phyloP scores from a whole-genome alignment of 2,888 invertebrate species.

The Villa cingulata region DNA sequence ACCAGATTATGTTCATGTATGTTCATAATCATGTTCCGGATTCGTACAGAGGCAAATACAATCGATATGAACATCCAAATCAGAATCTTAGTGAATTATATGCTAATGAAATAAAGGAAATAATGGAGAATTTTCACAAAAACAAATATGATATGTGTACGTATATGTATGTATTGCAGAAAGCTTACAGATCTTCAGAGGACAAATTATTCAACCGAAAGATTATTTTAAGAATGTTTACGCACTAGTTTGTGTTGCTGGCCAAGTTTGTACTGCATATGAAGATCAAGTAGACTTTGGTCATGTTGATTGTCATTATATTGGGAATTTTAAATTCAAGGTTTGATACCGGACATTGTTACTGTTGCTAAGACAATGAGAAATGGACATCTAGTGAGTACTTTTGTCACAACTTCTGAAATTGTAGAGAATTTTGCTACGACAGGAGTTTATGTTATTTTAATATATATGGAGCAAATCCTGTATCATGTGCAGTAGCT shows the following conservation, averaged over 20 bases:
- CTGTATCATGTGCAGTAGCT: conserved; percentile 93
- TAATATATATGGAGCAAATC: conserved; percentile 98
- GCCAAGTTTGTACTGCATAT: conserved; percentile 92
- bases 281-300: conserved; percentile 99
- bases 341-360: conserved; percentile 91
- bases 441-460: conserved; percentile 93
- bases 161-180: conserved; percentile 92
- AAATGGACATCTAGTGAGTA: conserved; percentile 95
- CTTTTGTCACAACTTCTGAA: conserved; percentile 82
- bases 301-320: conserved; percentile 82
- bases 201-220: conserved; percentile 84
- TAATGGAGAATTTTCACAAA: conserved; percentile 51
- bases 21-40: conserved; percentile 91
- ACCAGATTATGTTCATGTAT: conserved; percentile 77
- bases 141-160: conserved; percentile 65
- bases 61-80: conserved; percentile 44
- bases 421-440: conserved; percentile 82
- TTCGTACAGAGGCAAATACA: conserved; percentile 79
- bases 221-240: conserved; percentile 76
- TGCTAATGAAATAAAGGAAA: conserved; percentile 65
- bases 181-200: conserved; percentile 93
- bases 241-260: conserved; percentile 64
- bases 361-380: conserved; percentile 99
- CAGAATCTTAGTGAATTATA: conserved; percentile 66
- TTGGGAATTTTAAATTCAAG: conserved; percentile 93